These are phyloP conservation scores for Clanis bilineata DNA, from an alignment of 2,888 invertebrate species.

Conservation along the genomic window DNA sequence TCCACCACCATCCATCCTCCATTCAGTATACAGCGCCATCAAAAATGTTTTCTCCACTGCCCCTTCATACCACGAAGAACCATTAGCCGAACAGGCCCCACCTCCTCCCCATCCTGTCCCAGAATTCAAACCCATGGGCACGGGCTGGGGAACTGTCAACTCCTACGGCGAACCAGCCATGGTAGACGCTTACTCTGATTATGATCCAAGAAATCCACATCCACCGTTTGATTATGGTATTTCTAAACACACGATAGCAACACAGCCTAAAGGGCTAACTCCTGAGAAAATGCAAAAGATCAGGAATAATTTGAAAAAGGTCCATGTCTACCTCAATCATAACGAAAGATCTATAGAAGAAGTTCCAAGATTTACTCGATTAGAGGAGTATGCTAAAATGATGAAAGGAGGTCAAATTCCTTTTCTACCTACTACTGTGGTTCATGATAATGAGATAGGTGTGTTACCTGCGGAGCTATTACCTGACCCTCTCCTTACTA, in stretches of 20 bases:
- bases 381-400: slow-evolving; percentile 54
- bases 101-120: slow-evolving; percentile 58
- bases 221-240: slow-evolving; percentile 56
- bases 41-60: slow-evolving; percentile 58
- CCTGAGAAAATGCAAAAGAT: slow-evolving; percentile 71
- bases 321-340: slow-evolving; percentile 54
- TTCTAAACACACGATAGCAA: slow-evolving; percentile 51
- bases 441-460: slow-evolving; percentile 69
- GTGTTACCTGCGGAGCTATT: slow-evolving; percentile 69
- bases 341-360: slow-evolving; percentile 66
- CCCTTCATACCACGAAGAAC: slow-evolving; percentile 34
- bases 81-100: slow-evolving; percentile 52
- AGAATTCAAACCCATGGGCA: slow-evolving; percentile 60
- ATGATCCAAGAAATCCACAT: slow-evolving; percentile 55
- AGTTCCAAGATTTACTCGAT: slow-evolving; percentile 50
- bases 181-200: slow-evolving; percentile 57
- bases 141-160: slow-evolving; percentile 68
- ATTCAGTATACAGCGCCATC: slow-evolving; percentile 67
- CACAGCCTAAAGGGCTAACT: slow-evolving; percentile 52
- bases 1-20: slow-evolving; percentile 65
- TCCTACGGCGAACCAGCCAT: slow-evolving; percentile 73
- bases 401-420: slow-evolving; percentile 54
- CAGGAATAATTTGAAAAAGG: slow-evolving; percentile 62
- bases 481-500: slow-evolving; percentile 38
- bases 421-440: slow-evolving; percentile 63